phyloP scores from a whole-genome alignment of 2,113 vertebrate genomes.

The Nettapus auritus region DNA sequence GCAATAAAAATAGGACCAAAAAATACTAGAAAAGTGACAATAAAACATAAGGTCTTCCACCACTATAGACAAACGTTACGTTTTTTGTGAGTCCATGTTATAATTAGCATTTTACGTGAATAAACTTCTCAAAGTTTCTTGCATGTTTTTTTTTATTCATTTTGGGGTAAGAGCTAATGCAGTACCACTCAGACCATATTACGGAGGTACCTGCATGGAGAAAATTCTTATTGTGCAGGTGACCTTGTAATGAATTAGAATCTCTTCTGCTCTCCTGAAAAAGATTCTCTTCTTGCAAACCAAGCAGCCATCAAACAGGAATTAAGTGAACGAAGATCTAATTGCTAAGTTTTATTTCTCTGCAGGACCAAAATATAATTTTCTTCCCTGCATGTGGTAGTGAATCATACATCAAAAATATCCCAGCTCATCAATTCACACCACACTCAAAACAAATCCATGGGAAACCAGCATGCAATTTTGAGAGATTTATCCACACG shows the following conservation, averaged over 20 bases:
- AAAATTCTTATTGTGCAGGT: neutral
- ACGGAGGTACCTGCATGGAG: neutral
- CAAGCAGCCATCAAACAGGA: neutral
- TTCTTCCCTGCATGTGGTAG: slow-evolving; percentile 62
- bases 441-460: slow-evolving; percentile 46
- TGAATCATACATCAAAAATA: slow-evolving; percentile 74
- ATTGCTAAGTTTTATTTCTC: slow-evolving; percentile 58
- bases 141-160: neutral
- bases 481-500: neutral
- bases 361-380: slow-evolving; percentile 65
- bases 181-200: neutral
- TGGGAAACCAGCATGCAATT: slow-evolving; percentile 31
- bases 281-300: neutral
- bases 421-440: slow-evolving; percentile 54
- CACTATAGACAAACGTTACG: neutral
- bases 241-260: neutral
- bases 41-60: neutral
- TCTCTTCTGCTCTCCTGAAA: neutral
- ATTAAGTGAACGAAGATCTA: slow-evolving; percentile 26
- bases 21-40: neutral
- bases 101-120: neutral
- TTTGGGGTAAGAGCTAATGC: neutral
- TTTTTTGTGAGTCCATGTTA: neutral
- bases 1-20: neutral
- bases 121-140: neutral